Percentiles rank a stretch among this genome's conserved stretches.
These are phyloP conservation scores for Leucophenga varia DNA, from an alignment of 1,140 invertebrate species.

Conservation along the genomic window DNA sequence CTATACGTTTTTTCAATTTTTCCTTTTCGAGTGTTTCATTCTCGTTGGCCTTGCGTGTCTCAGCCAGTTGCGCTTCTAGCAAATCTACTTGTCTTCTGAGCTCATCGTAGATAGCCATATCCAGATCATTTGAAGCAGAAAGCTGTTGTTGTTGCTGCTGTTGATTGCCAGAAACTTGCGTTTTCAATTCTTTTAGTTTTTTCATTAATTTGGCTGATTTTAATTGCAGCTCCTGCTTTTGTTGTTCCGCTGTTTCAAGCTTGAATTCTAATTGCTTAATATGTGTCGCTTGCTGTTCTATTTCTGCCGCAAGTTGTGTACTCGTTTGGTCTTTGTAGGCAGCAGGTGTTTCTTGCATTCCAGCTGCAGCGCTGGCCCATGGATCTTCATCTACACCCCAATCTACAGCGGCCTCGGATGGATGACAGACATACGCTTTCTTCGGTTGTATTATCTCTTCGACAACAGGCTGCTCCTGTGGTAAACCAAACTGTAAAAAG, in stretches of 20 bases:
- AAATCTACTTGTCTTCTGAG: constrained; percentile 66
- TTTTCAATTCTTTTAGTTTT: constrained; percentile 74
- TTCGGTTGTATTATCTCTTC: constrained; percentile 59
- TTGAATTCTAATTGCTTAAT: constrained; percentile 60
- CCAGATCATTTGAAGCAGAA: constrained; percentile 61
- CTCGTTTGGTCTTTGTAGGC: background rate
- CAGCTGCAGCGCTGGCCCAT: constrained; percentile 22
- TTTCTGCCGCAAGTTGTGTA: constrained; percentile 16
- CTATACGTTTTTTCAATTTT: constrained; percentile 68
- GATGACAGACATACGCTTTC: constrained; percentile 60
- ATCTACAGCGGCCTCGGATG: constrained; percentile 55
- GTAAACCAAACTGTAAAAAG: constrained; percentile 20
- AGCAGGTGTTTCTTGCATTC: too few species aligned
- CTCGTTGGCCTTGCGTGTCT: constrained; percentile 61
- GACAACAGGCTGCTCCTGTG: constrained; percentile 40
- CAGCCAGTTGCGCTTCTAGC: constrained; percentile 66
- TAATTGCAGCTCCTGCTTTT: constrained; percentile 63
- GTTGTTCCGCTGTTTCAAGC: constrained; percentile 58
- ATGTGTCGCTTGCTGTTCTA: constrained; percentile 56
- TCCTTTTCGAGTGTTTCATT: constrained; percentile 68
- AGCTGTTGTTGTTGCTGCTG: constrained; percentile 42
- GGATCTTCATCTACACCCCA: constrained; percentile 60
- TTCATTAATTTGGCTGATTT: constrained; percentile 72
- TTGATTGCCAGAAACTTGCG: constrained; percentile 51
- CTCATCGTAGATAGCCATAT: constrained; percentile 75